Base-by-base conservation (phyloP, 2,888 invertebrate genomes). In the Eretmocerus hayati region DNA sequence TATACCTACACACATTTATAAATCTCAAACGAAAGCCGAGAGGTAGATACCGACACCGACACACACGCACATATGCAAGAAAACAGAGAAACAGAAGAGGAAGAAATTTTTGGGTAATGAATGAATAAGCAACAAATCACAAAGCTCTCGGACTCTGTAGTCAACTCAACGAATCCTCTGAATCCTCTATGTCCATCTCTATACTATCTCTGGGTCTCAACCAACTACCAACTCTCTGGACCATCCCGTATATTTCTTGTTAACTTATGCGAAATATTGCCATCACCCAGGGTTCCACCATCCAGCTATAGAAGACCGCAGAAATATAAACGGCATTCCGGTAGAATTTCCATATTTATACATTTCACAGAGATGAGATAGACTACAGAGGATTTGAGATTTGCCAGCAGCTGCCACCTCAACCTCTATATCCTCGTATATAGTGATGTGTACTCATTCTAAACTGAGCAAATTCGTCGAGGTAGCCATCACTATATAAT, bases 301-400 rank as follows among this genome's bases (percentile, higher is more conserved):
- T 3, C 46, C 22, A 23, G 13, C 46, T 19, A 15, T 6, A 21
- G 22, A n/a, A 8, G 36, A 9, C 15, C 5, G 37, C 23, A 35
- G 39, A 42, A 45, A 46, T 26, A n/a, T 45, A 52, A 48, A 48
- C 40, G 39, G 16, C 47, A 15, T 48, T 33, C 41, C 32, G 30
- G 36, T 8, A 5, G 50, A 51, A 61, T 62, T 59, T 61, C 57
- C 62, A 62, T 62, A 62, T 62, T 56, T 58, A 60, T 58, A 31
- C 22, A 22, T 18, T 23, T 44, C 26, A 26, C 40, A 26, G 47
- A 18, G 33, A 38, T 39, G 15, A 40, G 41, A 42, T 20, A 39
- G 37, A 37, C 19, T 21, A 32, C 16, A 22, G 15, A 39, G 46
- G 19, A 11, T n/a, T n/a, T n/a, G n/a, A n/a, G n/a, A n/a, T n/a